Percentiles rank a stretch among this genome's conserved stretches.
Evolutionary conservation across 2,888 invertebrate species (phyloP).

Genomic region (Drosophila melanocephala): DNA sequence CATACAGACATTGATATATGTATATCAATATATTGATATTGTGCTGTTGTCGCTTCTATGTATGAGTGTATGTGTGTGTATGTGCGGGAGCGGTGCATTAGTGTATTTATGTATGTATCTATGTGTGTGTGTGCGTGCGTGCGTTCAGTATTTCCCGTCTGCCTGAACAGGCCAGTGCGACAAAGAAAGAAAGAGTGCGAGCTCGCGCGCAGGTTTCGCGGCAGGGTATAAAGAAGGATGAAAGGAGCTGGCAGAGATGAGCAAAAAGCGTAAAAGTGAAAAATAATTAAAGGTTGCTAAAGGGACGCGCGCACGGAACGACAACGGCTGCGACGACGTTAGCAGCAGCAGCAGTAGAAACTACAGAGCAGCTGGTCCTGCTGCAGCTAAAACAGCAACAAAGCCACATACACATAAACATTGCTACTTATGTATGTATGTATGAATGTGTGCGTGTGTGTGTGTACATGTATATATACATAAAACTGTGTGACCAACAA

Average conservation of each 20-base stretch:
- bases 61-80: constrained; percentile 23
- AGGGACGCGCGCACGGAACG: constrained; percentile 44
- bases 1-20: constrained; percentile 73
- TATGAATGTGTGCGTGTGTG: constrained; percentile 15
- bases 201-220: constrained; percentile 74
- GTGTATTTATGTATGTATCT: constrained; percentile 47
- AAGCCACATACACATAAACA: constrained; percentile 27
- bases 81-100: constrained; percentile 67
- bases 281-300: constrained; percentile 78
- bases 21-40: constrained; percentile 80
- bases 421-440: constrained; percentile 9
- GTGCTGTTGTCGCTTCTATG: constrained; percentile 66
- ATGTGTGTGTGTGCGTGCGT: constrained; percentile 29
- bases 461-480: constrained; percentile 32
- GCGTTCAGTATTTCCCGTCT: constrained; percentile 57
- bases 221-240: constrained; percentile 67
- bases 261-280: constrained; percentile 74
- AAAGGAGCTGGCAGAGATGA: constrained; percentile 76
- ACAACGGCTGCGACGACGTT: constrained; percentile 14
- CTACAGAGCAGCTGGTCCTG: constrained; percentile 53
- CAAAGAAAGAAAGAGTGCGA: constrained; percentile 53
- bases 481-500: constrained; percentile 66
- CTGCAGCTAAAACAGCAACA: constrained; percentile 56
- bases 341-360: constrained; percentile 38
- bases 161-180: constrained; percentile 49